Evolutionary conservation across 2,113 vertebrate species (phyloP).

Genomic region (Asarcornis scutulata): DNA sequence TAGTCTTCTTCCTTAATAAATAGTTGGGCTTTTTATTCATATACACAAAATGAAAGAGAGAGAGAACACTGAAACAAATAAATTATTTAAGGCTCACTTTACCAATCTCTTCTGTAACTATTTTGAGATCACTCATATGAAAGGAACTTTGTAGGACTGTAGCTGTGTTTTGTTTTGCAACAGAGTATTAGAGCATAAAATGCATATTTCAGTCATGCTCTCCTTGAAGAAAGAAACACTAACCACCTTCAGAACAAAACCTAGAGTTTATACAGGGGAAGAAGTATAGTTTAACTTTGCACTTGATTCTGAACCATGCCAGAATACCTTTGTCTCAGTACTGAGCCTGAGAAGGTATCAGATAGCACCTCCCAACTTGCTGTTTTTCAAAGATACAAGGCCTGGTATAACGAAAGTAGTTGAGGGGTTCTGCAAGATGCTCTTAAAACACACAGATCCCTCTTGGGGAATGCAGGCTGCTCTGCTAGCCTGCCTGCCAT

Average conservation of each 20-base stretch:
- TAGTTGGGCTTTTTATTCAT: not conserved
- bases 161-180: not conserved
- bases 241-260: not conserved
- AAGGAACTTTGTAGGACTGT: not conserved
- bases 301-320: not conserved
- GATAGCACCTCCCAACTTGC: not conserved
- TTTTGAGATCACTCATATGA: not conserved
- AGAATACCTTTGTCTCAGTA: not conserved
- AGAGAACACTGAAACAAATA: not conserved
- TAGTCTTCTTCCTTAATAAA: not conserved
- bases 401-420: not conserved
- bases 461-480: not conserved
- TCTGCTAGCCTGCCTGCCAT: not conserved
- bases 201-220: not conserved
- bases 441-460: not conserved
- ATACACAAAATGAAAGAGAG: not conserved
- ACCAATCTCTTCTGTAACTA: not conserved
- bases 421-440: not conserved
- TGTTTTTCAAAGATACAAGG: accelerated
- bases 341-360: not conserved
- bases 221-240: not conserved
- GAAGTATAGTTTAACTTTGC: not conserved
- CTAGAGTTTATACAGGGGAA: not conserved
- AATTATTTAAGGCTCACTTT: not conserved
- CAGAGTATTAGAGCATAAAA: not conserved